A percentile compares a stretch with the other conserved stretches of the same genome.
These are phyloP conservation scores for Pampusana beccarii DNA, from an alignment of 2,113 vertebrate species.

Conservation along the genomic window DNA sequence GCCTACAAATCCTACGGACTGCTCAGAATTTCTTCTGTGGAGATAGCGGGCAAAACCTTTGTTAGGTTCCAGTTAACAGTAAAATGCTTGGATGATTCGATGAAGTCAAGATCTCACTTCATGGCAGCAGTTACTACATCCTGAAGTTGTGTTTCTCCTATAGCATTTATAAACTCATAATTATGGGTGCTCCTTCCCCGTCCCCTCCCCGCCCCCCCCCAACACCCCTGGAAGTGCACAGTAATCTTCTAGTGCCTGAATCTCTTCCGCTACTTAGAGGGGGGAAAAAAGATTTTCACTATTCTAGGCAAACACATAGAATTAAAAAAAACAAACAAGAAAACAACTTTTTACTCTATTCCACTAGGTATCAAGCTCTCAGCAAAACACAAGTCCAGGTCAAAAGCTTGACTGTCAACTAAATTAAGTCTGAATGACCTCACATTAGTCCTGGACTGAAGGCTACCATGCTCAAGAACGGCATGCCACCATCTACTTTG, in stretches of 20 bases:
- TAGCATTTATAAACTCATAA: not conserved
- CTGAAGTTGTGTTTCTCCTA: not conserved
- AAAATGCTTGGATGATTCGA: not conserved
- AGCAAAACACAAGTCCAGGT: not conserved
- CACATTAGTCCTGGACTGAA: not conserved
- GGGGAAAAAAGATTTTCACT: not conserved
- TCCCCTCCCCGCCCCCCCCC: no score
- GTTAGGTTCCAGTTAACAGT: not conserved
- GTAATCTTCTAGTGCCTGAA: not conserved
- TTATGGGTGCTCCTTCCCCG: not conserved
- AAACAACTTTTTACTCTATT: not conserved
- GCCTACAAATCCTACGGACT: not conserved
- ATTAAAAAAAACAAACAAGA: not conserved
- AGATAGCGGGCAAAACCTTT: not conserved
- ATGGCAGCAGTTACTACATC: not conserved
- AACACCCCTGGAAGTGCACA: not conserved
- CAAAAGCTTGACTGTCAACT: not conserved
- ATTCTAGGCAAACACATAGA: not conserved
- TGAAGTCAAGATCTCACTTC: not conserved
- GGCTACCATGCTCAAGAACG: not conserved
- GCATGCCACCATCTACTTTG: not conserved
- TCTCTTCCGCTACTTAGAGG: not conserved
- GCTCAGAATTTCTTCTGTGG: not conserved
- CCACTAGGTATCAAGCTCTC: not conserved
- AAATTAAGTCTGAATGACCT: not conserved